Conservation (phyloP, 2,797 vertebrate species). For the Okamejei kenojei region DNA sequence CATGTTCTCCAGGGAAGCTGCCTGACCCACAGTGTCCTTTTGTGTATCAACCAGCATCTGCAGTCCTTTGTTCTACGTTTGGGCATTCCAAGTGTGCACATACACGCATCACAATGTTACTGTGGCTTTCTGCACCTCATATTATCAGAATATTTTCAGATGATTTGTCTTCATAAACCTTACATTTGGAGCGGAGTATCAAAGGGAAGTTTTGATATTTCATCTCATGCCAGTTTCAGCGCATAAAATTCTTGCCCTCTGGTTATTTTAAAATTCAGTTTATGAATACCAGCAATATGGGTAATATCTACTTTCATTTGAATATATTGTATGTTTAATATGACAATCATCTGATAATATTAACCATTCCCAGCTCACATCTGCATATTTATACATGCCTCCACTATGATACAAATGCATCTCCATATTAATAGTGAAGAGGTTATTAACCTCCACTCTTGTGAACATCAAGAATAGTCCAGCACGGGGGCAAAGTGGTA, state of each 20-base stretch:
- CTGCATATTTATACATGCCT: not conserved
- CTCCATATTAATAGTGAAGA: not conserved
- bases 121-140: not conserved
- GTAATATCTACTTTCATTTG: not conserved
- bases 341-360: slow-evolving; percentile 22
- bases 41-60: no score
- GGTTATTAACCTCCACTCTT: not conserved
- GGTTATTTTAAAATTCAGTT: not conserved
- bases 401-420: not conserved
- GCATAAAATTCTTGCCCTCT: not conserved
- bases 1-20: no score
- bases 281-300: not conserved
- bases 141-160: not conserved
- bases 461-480: not conserved
- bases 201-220: not conserved
- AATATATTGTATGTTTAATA: not conserved
- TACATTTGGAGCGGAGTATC: not conserved
- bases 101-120: not conserved
- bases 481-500: no score
- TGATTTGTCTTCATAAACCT: not conserved
- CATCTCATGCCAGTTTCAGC: not conserved
- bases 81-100: no score
- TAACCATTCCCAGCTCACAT: not conserved
- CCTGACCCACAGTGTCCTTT: no score
- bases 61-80: not conserved